Evolutionary conservation across 2,113 vertebrate genomes (phyloP), one percentile per base, ranked within the genome.

Genomic region (Ursus arctos): DNA sequence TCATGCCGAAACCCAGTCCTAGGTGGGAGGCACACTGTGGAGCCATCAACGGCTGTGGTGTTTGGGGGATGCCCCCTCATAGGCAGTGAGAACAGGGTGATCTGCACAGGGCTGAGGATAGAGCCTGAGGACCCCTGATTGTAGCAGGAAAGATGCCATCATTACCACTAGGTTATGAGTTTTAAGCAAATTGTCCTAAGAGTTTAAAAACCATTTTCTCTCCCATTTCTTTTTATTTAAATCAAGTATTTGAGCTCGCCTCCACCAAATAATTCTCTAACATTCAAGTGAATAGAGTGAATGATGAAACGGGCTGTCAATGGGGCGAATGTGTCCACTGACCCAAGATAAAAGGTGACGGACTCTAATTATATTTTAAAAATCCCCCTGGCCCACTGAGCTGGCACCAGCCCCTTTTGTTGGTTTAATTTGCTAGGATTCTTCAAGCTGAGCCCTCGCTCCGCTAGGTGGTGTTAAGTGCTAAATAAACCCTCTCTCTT

Each of bases 261-360:
- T 15, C 21, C 33, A 61, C 49, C 33, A 87, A 79, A 92, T 43
- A 94, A 71, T 74, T 89, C 63, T 92, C 71, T 85, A 71, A 90
- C 57, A 84, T 67, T 80, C 88, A 77, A 33, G 14, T 67, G 65
- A 96, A 91, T 26, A 80, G 67, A 95, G 36, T 93, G 67, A 96
- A 93, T 95, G 85, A 96, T 93, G 95, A 91, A 92, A 94, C 51
- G 67, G 67, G 21, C 40, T 94, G 22, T 51, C 67, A 89, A 59
- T 90, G 71, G 94, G 79, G 67, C 0, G 2, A 76, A 89, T 77
- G 77, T 93, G 79, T 95, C 82, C 36, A 57, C 65, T 86, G 88
- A 97, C 82, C 69, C 82, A 94, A 76, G 86, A 87, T 82, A 83
- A 97, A 97, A 97, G 88, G 93, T 96, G 67, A 95, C 43, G 65